Conservation (phyloP, 2,797 vertebrate genomes). For the Lacerta viridis region DNA sequence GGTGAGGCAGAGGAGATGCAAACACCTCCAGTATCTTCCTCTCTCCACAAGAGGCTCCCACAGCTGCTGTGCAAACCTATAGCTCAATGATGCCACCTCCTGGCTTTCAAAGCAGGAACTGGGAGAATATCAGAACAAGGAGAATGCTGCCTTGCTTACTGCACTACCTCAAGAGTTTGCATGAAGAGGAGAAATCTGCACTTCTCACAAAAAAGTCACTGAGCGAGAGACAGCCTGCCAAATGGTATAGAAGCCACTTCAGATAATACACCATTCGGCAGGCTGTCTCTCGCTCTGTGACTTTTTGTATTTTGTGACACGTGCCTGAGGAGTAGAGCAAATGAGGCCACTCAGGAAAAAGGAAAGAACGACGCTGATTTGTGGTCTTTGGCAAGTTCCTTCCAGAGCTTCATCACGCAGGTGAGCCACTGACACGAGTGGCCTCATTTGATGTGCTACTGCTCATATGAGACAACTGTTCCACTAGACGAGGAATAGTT, state of each 20-base stretch:
- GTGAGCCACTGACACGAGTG: background rate
- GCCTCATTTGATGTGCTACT: background rate
- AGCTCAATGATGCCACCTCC: background rate
- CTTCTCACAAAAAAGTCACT: too few species aligned
- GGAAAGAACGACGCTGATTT: too few species aligned
- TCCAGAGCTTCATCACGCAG: too few species aligned
- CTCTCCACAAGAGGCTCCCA: background rate
- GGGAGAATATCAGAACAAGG: background rate
- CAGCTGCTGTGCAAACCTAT: background rate
- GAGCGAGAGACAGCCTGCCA: too few species aligned
- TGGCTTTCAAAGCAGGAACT: conserved; percentile 4
- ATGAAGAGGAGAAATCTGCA: background rate
- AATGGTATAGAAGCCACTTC: too few species aligned
- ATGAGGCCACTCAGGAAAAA: too few species aligned
- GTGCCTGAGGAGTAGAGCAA: background rate
- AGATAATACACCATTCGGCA: too few species aligned
- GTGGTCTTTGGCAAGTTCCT: too few species aligned
- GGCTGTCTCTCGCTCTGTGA: too few species aligned
- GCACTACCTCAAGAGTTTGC: background rate
- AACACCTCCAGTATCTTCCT: background rate
- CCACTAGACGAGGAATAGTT: background rate
- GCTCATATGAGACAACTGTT: background rate
- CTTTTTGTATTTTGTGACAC: background rate
- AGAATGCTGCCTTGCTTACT: background rate
- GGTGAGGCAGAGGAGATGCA: background rate